These are phyloP conservation scores for Colletes latitarsis DNA, from an alignment of 1,140 invertebrate genomes.

Conservation along the genomic window DNA sequence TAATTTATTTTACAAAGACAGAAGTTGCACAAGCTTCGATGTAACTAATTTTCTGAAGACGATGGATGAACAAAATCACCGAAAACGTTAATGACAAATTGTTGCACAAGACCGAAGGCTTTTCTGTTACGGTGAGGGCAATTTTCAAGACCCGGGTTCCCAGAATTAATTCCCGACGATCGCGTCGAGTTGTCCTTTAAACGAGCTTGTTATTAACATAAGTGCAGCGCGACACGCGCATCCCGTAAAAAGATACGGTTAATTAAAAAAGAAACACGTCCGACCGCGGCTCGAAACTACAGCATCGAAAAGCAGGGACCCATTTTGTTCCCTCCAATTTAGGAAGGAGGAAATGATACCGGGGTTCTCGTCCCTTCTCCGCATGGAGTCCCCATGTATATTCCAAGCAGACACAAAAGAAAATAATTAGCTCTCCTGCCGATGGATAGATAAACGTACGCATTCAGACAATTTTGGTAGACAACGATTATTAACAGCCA, in stretches of 20 bases:
- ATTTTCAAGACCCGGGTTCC: not conserved
- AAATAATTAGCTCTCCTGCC: slow-evolving; percentile 74
- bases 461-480: slow-evolving; percentile 60
- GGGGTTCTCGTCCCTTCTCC: slow-evolving; percentile 59
- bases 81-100: no score
- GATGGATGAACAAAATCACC: no score
- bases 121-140: no score
- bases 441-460: slow-evolving; percentile 58
- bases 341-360: slow-evolving; percentile 60
- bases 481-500: slow-evolving; percentile 65
- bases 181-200: not conserved
- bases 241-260: slow-evolving; percentile 25
- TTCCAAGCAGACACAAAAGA: slow-evolving; percentile 67
- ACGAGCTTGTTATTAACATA: not conserved
- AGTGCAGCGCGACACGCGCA: not conserved
- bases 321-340: slow-evolving; percentile 68
- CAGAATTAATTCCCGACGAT: not conserved
- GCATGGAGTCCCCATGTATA: slow-evolving; percentile 66
- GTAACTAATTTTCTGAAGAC: no score
- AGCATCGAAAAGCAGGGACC: slow-evolving; percentile 19
- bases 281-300: not conserved
- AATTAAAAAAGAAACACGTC: slow-evolving; percentile 38
- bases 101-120: no score
- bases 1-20: no score
- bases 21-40: no score